phyloP scores from a whole-genome alignment of 1,140 invertebrate genomes.

The Himalopsyche phryganea region DNA sequence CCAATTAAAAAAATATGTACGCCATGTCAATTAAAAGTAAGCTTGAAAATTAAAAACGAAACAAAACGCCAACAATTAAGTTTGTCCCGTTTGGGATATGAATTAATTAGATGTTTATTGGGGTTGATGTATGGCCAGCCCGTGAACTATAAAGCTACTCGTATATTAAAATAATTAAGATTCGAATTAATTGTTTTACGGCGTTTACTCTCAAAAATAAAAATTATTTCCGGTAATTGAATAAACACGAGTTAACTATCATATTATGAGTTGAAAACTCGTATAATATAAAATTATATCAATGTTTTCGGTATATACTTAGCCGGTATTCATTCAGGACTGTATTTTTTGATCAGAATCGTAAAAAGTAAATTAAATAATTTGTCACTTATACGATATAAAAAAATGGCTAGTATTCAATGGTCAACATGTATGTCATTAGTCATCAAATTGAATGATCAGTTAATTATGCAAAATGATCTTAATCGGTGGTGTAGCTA shows the following conservation, averaged over 20 bases:
- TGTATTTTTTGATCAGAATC: no score
- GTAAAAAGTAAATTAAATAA: no score
- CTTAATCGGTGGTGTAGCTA: no score
- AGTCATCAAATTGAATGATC: no score
- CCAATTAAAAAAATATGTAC: conserved; percentile 27
- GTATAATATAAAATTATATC: no score
- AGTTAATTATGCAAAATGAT: no score
- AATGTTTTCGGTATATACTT: no score
- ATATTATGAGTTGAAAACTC: no score
- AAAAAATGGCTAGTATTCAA: no score
- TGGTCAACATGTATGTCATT: no score
- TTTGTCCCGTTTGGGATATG: conserved; percentile 25
- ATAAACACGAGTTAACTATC: conserved; percentile 16
- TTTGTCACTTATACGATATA: no score
- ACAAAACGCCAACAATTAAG: conserved; percentile 31
- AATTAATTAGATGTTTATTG: conserved; percentile 31
- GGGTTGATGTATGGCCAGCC: background rate
- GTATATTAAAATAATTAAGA: background rate
- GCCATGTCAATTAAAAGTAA: conserved; percentile 29
- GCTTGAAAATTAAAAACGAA: conserved; percentile 31
- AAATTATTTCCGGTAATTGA: conserved; percentile 26
- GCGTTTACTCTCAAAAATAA: conserved; percentile 21
- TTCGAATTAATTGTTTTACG: conserved; percentile 28
- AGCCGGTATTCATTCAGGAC: no score
- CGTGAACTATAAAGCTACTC: background rate